Evolutionary conservation across 1,140 invertebrate species (phyloP).

Genomic region (Dufourea novaeangliae): DNA sequence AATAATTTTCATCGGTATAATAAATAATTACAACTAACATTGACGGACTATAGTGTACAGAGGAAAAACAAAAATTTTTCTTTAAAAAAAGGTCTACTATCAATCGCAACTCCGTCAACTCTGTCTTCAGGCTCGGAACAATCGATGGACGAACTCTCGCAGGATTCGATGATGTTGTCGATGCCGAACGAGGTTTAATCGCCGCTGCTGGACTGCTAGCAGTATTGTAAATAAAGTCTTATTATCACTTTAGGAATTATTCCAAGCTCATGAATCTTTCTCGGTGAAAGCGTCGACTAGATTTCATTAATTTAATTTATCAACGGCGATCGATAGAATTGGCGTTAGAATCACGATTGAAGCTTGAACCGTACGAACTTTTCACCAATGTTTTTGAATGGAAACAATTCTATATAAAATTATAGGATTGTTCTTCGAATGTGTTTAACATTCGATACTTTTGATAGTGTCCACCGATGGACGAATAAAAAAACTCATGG

Average conservation of each 20-base stretch:
- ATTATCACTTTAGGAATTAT: slow-evolving; percentile 26
- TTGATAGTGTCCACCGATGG: too few species aligned
- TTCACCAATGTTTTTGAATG: background rate
- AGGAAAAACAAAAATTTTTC: slow-evolving; percentile 24
- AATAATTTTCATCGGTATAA: too few species aligned
- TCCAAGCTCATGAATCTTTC: background rate
- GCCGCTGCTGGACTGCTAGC: slow-evolving; percentile 17
- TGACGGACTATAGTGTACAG: background rate
- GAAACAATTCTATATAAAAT: too few species aligned
- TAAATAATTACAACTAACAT: background rate
- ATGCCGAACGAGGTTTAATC: slow-evolving; percentile 87
- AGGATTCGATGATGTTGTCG: slow-evolving; percentile 90
- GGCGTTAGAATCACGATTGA: background rate
- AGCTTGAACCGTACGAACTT: background rate
- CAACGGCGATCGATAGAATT: background rate
- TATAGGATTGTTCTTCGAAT: background rate
- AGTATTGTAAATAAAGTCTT: slow-evolving; percentile 58
- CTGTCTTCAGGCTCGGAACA: slow-evolving; percentile 86
- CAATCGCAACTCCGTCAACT: slow-evolving; percentile 61
- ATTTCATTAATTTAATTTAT: slow-evolving; percentile 13
- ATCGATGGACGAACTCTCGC: slow-evolving; percentile 90
- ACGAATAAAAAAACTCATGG: background rate
- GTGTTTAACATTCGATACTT: background rate
- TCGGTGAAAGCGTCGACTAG: background rate
- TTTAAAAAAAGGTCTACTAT: slow-evolving; percentile 47